phyloP scores from a whole-genome alignment of 2,888 invertebrate species.

The Crossocerus cetratus region DNA sequence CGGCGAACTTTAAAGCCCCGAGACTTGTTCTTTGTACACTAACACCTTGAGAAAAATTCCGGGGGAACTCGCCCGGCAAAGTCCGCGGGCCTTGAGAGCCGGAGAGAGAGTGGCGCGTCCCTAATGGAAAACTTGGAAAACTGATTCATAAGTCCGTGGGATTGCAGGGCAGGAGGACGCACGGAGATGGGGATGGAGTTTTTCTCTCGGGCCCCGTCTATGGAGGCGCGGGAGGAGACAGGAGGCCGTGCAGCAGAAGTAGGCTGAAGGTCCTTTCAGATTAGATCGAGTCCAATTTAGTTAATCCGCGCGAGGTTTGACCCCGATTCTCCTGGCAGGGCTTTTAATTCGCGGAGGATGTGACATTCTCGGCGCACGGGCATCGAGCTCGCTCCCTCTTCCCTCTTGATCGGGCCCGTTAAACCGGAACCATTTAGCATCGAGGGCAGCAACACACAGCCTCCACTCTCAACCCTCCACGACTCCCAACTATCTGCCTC shows the following conservation, averaged over 20 bases:
- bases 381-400: constrained; percentile 42
- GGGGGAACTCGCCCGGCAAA: not conserved
- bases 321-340: constrained; percentile 56
- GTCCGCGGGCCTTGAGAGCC: not conserved
- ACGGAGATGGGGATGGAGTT: no score
- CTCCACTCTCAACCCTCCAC: constrained; percentile 21
- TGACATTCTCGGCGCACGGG: constrained; percentile 53
- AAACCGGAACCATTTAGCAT: constrained; percentile 58
- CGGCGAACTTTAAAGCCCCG: no score
- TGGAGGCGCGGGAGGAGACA: not conserved
- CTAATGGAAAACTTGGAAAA: not conserved
- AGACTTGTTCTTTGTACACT: no score
- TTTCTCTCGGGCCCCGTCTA: constrained; percentile 9
- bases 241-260: constrained; percentile 32
- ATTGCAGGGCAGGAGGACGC: no score
- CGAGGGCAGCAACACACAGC: constrained; percentile 37
- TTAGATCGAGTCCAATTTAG: constrained; percentile 59
- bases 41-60: no score
- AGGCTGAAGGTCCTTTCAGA: constrained; percentile 54
- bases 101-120: not conserved
- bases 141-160: not conserved
- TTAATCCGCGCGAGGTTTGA: constrained; percentile 47
- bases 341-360: constrained; percentile 65
- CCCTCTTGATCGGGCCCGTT: constrained; percentile 40
- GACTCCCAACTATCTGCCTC: no score